These are phyloP conservation scores for Ormia ochracea DNA, from an alignment of 2,888 invertebrate genomes.

Conservation along the genomic window DNA sequence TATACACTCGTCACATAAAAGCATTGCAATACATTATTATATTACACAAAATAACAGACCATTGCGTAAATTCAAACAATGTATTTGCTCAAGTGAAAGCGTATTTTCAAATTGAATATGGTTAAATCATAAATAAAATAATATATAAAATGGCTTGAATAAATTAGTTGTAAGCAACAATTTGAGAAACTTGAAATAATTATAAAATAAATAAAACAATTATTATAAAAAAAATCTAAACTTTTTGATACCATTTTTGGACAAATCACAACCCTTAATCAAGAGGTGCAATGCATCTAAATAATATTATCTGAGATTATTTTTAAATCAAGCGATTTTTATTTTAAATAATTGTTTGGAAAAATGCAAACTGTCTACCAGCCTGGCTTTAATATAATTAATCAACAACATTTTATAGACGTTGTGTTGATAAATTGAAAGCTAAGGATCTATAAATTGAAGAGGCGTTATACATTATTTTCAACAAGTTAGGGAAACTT, in stretches of 20 bases:
- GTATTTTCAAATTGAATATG: conserved; percentile 24
- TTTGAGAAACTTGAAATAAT: conserved; percentile 47
- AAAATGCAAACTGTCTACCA: too few relatives aligned
- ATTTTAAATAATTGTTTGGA: too few relatives aligned
- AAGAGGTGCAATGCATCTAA: neutral
- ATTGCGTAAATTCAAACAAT: conserved; percentile 2
- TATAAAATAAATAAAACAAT: conserved; percentile 29
- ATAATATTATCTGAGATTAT: too few relatives aligned
- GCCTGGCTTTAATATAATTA: too few relatives aligned
- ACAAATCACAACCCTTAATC: neutral
- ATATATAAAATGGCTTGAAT: conserved; percentile 11
- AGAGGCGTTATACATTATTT: too few relatives aligned
- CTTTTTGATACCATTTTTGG: neutral
- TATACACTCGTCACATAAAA: conserved; percentile 57
- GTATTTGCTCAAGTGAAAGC: conserved; percentile 6
- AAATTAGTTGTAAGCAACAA: conserved; percentile 56
- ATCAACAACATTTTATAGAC: too few relatives aligned
- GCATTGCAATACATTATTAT: conserved; percentile 29
- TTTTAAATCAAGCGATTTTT: too few relatives aligned
- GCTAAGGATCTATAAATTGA: too few relatives aligned
- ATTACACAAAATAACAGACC: conserved; percentile 16
- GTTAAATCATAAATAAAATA: neutral
- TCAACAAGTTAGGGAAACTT: too few relatives aligned
- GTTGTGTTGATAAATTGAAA: too few relatives aligned
- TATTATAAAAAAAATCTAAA: neutral